Conservation (phyloP, 92 coral and sea anemone genomes). For the Phenganax marumi region DNA sequence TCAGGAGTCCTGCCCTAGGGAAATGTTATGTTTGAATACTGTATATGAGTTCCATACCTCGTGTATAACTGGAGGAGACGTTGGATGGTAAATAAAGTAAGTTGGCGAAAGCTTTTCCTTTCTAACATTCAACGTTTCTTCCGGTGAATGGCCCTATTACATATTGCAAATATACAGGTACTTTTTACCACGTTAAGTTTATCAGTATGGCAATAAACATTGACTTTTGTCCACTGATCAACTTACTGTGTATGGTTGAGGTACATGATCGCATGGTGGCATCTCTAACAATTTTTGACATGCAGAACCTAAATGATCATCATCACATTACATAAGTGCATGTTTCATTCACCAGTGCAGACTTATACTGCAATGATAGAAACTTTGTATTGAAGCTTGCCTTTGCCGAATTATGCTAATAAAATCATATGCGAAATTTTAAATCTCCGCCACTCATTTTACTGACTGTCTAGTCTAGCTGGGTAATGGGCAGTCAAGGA, state of each 20-base stretch:
- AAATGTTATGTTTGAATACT: background rate
- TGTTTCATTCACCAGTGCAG: background rate
- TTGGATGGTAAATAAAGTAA: too few species aligned
- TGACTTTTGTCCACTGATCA: background rate
- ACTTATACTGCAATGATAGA: background rate
- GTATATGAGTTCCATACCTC: background rate
- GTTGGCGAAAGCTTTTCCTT: too few species aligned
- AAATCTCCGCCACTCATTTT: too few species aligned
- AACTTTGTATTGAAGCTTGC: background rate
- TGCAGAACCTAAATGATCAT: slow-evolving; percentile 20
- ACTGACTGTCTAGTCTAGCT: too few species aligned
- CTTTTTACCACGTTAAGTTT: background rate
- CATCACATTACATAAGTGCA: background rate
- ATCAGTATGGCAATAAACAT: background rate
- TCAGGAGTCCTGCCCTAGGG: slow-evolving; percentile 81
- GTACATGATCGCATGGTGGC: slow-evolving; percentile 85
- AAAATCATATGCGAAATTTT: too few species aligned
- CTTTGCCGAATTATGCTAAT: too few species aligned
- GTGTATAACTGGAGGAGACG: too few species aligned
- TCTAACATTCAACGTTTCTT: too few species aligned
- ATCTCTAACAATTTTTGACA: slow-evolving; percentile 59
- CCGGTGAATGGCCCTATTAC: too few species aligned
- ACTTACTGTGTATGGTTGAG: slow-evolving; percentile 78
- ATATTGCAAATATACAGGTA: background rate
- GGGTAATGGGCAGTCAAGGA: too few species aligned